A percentile compares a stretch with the other conserved stretches of the same genome.
Evolutionary conservation across 2,888 invertebrate species (phyloP).

Genomic region (Leptopterna dolabrata): DNA sequence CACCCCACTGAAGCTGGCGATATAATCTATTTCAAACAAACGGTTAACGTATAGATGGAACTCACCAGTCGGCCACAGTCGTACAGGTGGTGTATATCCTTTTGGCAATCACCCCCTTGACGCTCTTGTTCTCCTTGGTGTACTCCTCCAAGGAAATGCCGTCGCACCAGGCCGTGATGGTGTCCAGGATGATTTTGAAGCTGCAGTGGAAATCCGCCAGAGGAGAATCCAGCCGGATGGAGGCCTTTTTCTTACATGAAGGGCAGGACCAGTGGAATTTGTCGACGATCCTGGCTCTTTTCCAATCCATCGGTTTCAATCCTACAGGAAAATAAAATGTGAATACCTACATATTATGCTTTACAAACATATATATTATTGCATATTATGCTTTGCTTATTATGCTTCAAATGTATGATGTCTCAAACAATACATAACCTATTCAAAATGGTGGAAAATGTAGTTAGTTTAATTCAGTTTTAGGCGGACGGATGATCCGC

Average conservation of each 20-base stretch:
- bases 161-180: conserved; percentile 76
- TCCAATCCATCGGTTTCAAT: conserved; percentile 67
- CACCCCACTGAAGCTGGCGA: too few species aligned
- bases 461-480: too few species aligned
- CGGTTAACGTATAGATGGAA: too few species aligned
- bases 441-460: too few species aligned
- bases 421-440: too few species aligned
- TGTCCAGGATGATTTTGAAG: conserved; percentile 72
- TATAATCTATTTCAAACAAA: too few species aligned
- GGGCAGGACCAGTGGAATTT: conserved; percentile 70
- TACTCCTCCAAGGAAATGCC: conserved; percentile 60
- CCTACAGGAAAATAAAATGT: conserved; percentile 22
- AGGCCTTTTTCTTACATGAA: conserved; percentile 68
- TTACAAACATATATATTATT: too few species aligned
- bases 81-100: conserved; percentile 73
- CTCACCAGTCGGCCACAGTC: conserved; percentile 67
- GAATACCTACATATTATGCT: too few species aligned
- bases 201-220: conserved; percentile 75
- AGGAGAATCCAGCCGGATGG: conserved; percentile 71
- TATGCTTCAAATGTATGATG: too few species aligned
- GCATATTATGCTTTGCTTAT: too few species aligned
- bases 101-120: conserved; percentile 68
- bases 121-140: conserved; percentile 59
- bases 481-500: too few species aligned
- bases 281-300: conserved; percentile 69